Base-by-base conservation (phyloP, 2,888 invertebrate genomes). In the Melangyna quadrimaculata region DNA sequence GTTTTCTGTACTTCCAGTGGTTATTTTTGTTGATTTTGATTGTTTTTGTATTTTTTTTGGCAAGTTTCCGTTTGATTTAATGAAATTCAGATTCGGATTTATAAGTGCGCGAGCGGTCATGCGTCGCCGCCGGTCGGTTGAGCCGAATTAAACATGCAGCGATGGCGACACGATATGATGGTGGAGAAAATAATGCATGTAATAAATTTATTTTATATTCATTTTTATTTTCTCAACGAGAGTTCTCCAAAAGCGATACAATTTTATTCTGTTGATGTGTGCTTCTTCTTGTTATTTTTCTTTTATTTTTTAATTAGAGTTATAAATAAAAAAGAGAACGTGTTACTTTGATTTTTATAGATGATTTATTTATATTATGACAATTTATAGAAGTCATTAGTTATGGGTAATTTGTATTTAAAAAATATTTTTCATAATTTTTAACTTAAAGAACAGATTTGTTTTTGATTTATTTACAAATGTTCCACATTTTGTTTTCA, bases 1-100 rank as follows among this genome's bases (percentile, higher is more conserved):
- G 51, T 35, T 67, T 65, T 65, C 17, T 29, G 65, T 65, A 63
- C 19, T 37, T 61, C 9, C n/a, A 27, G 24, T 27, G 17, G 22
- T 37, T 48, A 19, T 59, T 59, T 57, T 75, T 48, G 32, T 48
- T 51, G 70, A 67, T 71, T 81, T 78, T 59, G 59, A 27, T 45
- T 43, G 43, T 37, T 27, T 24, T 59, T 77, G 10, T 40, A 29
- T n/a, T 78, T 67, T 77, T 81, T 82, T 82, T 78, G 82, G 82
- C 78, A 78, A 78, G 77, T 69, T 73, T 69, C 69, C 53, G 43
- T 40, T 67, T 43, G 29, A 72, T 69, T 78, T 63, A 48, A 81
- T 71, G 57, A 71, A 77, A 77, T 69, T 48, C 72, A 59, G 59
- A 59, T 35, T 59, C 12, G 22, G 6, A 59, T 45, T 70, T 57